Evolutionary conservation across 2,888 invertebrate species (phyloP).

Genomic region (Stomorhina lunata): DNA sequence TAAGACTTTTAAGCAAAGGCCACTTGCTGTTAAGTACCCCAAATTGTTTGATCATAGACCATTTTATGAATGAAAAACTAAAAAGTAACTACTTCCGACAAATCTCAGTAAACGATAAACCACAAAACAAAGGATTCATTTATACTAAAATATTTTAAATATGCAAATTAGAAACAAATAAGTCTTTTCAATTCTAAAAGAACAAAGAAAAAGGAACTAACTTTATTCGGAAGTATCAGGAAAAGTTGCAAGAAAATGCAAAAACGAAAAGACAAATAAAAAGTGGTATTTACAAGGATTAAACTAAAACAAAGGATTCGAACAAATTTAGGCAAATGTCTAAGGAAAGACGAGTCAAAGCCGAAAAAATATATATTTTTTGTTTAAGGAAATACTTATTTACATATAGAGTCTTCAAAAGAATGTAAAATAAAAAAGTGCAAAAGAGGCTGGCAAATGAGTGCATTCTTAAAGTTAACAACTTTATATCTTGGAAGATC

Average conservation of each 20-base stretch:
- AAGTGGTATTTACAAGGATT: constrained; percentile 51
- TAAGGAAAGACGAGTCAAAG: background rate
- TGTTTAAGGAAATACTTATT: constrained; percentile 38
- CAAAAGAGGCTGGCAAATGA: no score
- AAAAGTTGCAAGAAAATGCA: background rate
- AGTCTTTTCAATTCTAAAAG: background rate
- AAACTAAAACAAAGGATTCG: constrained; percentile 36
- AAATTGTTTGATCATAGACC: constrained; percentile 1
- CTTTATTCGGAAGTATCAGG: constrained; percentile 43
- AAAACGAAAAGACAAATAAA: constrained; percentile 30
- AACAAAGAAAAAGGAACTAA: background rate
- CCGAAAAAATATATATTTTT: constrained; percentile 38
- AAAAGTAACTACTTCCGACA: constrained; percentile 57
- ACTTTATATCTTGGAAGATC: constrained; percentile 48
- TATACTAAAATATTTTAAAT: constrained; percentile 24
- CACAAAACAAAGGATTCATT: constrained; percentile 33
- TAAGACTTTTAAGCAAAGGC: constrained; percentile 30
- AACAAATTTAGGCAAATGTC: background rate
- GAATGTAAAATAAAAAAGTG: background rate
- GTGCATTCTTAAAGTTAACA: constrained; percentile 46
- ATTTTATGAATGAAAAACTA: background rate
- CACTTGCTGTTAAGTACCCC: constrained; percentile 46
- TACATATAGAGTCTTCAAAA: background rate
- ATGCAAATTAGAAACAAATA: constrained; percentile 49
- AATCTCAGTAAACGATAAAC: constrained; percentile 4